A percentile compares a stretch with the other conserved stretches of the same genome.
phyloP scores from a whole-genome alignment of 1,140 invertebrate genomes.

The Macrosteles quadrilineatus region DNA sequence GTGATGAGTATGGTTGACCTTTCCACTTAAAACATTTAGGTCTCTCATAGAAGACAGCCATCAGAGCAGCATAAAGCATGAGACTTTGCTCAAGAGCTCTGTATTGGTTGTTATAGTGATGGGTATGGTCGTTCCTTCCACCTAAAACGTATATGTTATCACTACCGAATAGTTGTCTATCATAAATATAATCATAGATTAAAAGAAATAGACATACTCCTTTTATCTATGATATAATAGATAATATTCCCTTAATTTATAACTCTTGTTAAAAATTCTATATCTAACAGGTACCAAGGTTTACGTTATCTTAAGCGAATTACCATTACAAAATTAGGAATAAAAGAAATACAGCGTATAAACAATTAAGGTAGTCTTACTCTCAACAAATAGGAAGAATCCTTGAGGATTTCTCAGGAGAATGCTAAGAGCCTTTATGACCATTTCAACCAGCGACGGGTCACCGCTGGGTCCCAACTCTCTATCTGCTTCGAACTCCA shows the following conservation, averaged over 20 bases:
- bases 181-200: no score
- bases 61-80: constrained; percentile 68
- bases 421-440: constrained; percentile 75
- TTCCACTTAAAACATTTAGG: constrained; percentile 65
- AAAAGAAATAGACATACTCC: no score
- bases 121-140: constrained; percentile 81
- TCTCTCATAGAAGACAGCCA: constrained; percentile 67
- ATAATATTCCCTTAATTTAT: no score
- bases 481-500: constrained; percentile 59
- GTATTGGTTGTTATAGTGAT: constrained; percentile 77
- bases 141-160: no score
- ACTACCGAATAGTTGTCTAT: no score
- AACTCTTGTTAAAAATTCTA: no score
- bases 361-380: no score
- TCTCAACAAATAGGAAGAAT: constrained; percentile 88
- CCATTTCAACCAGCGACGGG: constrained; percentile 81
- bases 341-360: no score
- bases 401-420: constrained; percentile 77
- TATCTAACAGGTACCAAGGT: no score
- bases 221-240: no score
- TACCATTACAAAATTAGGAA: no score
- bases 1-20: constrained; percentile 85
- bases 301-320: no score
- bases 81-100: constrained; percentile 77
- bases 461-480: constrained; percentile 63